Evolutionary conservation across 1,140 invertebrate species (phyloP).

Genomic region (Caenorhabditis latens): DNA sequence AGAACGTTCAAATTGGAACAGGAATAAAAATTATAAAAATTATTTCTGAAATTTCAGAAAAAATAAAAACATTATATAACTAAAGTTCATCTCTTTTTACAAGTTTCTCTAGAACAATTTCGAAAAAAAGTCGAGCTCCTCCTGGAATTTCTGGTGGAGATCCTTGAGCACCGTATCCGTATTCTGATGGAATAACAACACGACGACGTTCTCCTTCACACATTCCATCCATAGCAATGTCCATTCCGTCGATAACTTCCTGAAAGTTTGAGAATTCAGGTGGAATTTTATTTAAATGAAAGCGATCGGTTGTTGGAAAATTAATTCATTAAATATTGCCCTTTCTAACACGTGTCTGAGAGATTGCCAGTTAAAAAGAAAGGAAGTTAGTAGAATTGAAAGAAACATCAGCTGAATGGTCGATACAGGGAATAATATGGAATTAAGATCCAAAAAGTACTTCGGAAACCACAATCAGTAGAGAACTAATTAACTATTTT

Average conservation of each 20-base stretch:
- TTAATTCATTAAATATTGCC: too few species aligned
- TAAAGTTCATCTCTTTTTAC: constrained; percentile 75
- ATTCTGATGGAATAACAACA: constrained; percentile 73
- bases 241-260: constrained; percentile 75
- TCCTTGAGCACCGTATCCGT: constrained; percentile 69
- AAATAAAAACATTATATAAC: background rate
- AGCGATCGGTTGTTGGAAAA: background rate
- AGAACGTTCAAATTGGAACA: constrained; percentile 14
- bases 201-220: constrained; percentile 76
- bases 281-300: background rate
- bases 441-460: background rate
- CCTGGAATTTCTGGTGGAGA: constrained; percentile 71
- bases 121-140: constrained; percentile 74
- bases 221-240: constrained; percentile 76
- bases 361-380: background rate
- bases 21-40: background rate
- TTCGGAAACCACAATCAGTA: too few species aligned
- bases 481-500: too few species aligned
- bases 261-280: constrained; percentile 49
- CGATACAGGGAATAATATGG: background rate
- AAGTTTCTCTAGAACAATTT: constrained; percentile 76
- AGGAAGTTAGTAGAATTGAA: background rate
- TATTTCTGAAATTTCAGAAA: background rate
- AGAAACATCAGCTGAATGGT: background rate
- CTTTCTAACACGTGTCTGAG: too few species aligned